phyloP scores from a whole-genome alignment of 2,797 vertebrate species.

The Mycteria americana region DNA sequence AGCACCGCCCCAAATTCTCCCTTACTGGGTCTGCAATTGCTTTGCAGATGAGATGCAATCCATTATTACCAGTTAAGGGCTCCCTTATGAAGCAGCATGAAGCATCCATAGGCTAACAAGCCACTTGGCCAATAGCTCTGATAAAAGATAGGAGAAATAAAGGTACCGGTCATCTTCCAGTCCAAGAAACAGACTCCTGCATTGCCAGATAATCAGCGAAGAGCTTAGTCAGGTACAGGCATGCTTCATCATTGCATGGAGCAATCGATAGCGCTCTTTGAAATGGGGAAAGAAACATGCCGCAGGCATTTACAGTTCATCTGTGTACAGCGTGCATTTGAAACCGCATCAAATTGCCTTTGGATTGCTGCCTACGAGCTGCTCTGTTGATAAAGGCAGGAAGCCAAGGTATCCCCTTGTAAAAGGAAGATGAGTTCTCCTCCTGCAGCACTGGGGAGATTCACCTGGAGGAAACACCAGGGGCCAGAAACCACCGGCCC shows the following conservation, averaged over 20 bases:
- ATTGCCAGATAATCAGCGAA: neutral
- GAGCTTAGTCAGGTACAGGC: neutral
- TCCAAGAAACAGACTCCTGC: neutral
- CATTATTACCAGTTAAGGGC: neutral
- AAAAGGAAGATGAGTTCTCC: neutral
- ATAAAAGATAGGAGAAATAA: neutral
- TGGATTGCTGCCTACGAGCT: constrained; percentile 13
- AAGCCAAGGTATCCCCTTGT: neutral
- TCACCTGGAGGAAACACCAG: neutral
- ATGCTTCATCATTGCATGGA: neutral
- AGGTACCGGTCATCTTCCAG: neutral
- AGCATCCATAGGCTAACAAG: neutral
- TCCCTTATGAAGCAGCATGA: neutral
- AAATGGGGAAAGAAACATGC: neutral
- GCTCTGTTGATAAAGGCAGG: constrained; percentile 34
- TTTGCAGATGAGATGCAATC: neutral
- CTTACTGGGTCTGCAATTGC: neutral
- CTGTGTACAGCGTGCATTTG: neutral
- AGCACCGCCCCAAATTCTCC: neutral
- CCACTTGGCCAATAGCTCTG: neutral
- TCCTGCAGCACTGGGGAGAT: neutral
- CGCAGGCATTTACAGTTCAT: neutral
- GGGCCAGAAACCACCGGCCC: neutral
- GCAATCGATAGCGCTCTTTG: neutral
- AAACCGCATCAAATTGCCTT: constrained; percentile 22